Percentiles rank a stretch among this genome's conserved stretches.
These are phyloP conservation scores for Sander lucioperca DNA, from an alignment of 2,113 vertebrate genomes.

Conservation along the genomic window DNA sequence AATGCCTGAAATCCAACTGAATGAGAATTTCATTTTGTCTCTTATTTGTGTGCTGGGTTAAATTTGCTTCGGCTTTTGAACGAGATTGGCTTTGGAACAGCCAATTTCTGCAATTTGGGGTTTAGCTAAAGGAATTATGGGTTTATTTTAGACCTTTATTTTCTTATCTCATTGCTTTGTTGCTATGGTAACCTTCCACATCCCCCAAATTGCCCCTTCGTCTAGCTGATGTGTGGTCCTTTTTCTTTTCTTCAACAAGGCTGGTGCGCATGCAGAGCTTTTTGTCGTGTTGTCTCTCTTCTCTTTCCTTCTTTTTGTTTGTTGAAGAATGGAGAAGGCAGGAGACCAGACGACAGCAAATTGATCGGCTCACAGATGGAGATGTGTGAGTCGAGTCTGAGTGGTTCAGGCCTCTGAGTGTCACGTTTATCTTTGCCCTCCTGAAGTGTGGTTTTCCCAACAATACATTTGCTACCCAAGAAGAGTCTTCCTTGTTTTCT, in stretches of 20 bases:
- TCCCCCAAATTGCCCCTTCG: slow-evolving; percentile 76
- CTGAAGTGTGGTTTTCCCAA: slow-evolving; percentile 47
- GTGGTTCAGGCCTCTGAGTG: slow-evolving; percentile 45
- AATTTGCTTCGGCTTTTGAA: slow-evolving; percentile 60
- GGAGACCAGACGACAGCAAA: slow-evolving; percentile 55
- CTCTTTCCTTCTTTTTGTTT: slow-evolving; percentile 20
- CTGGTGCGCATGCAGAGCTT: slow-evolving; percentile 25
- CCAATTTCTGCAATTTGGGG: slow-evolving; percentile 68
- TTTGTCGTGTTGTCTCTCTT: slow-evolving; percentile 19
- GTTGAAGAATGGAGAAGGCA: slow-evolving; percentile 23
- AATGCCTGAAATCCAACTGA: slow-evolving; percentile 63
- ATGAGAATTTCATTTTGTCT: slow-evolving; percentile 59
- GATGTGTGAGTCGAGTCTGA: slow-evolving; percentile 51
- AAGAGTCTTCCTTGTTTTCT: slow-evolving; percentile 23
- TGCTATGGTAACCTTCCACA: slow-evolving; percentile 84
- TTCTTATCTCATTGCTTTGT: slow-evolving; percentile 81
- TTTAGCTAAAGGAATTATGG: slow-evolving; percentile 75
- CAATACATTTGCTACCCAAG: slow-evolving; percentile 41
- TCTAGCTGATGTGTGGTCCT: slow-evolving; percentile 66
- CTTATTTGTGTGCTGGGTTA: slow-evolving; percentile 42
- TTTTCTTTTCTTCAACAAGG: slow-evolving; percentile 60
- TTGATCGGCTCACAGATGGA: slow-evolving; percentile 60
- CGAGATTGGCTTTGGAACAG: slow-evolving; percentile 61
- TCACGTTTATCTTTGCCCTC: slow-evolving; percentile 57
- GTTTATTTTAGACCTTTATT: slow-evolving; percentile 81